Base-by-base conservation (phyloP, 2,888 invertebrate species). In the Gortyna flavago region DNA sequence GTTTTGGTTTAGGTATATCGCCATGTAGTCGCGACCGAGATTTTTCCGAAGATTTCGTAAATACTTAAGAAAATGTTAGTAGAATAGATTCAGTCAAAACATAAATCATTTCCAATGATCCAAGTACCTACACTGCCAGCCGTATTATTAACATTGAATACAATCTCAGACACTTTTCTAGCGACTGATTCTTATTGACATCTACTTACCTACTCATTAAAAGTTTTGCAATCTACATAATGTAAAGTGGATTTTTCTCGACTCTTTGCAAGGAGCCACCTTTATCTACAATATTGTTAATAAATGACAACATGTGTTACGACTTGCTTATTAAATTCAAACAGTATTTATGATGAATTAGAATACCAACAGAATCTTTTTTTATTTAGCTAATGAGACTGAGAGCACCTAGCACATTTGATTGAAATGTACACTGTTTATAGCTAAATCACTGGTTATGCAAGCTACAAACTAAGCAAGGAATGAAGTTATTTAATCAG, bases 1-100 rank as follows among this genome's bases (percentile, higher is more conserved):
- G 83, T 83, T 80, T 64, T 32, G 7, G 62, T 61, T 38, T 69
- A n/a, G 7, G n/a, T 21, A 48, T 51, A 48, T 18, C 35, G 35
- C 32, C 25, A 9, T 51, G 25, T 38, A n/a, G 38, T 3, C 16
- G 25, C 51, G 32, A 25, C 68, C 32, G 32, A 51, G 16, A 68
- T 32, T 18, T 51, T 68, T 51, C 5, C 9, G 18, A 35, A 51
- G 5, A 25, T 18, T 35, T 68, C 51, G 18, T 48, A 25, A 48
- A 32, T 65, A 41, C n/a, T 18, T 41, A n/a, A n/a, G 16, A 25
- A 25, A 65, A 25, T 25, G 13, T 29, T 44, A 18, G n/a, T 65
- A 35, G 25, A 67, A 48, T 29, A 29, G 29, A 44, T 44, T 66
- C 21, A 41, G n/a, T 66, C 16, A 65, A 65, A 65, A 41, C 41